phyloP scores from a whole-genome alignment of 2,797 vertebrate species.

The Threskiornis aethiopicus region DNA sequence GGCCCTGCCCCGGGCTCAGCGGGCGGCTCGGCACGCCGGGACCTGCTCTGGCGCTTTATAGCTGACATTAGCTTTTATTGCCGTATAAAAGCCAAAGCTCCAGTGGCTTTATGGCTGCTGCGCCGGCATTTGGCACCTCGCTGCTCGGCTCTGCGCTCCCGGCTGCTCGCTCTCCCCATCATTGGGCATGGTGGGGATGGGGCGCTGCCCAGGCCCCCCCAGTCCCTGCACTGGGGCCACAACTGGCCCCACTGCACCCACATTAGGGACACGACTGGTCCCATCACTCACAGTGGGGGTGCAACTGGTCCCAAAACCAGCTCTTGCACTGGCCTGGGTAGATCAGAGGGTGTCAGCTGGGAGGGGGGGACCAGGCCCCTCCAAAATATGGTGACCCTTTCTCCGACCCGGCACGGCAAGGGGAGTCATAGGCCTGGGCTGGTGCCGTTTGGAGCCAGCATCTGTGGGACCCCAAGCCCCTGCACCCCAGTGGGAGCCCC shows the following conservation, averaged over 20 bases:
- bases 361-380: background rate
- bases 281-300: rapidly evolving
- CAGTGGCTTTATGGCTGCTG: slow-evolving; percentile 48
- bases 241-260: background rate
- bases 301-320: background rate
- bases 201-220: background rate
- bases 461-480: background rate
- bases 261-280: rapidly evolving
- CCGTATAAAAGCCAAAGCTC: slow-evolving; percentile 43
- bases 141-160: background rate
- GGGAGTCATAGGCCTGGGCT: rapidly evolving
- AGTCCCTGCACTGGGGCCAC: background rate
- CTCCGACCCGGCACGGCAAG: rapidly evolving
- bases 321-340: background rate
- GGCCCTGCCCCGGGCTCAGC: rapidly evolving
- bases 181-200: background rate
- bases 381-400: background rate
- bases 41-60: slow-evolving; percentile 18
- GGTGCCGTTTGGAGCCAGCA: background rate
- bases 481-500: background rate
- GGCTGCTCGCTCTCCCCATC: background rate
- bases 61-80: slow-evolving; percentile 61
- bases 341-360: background rate
- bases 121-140: background rate
- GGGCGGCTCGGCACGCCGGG: background rate